These are phyloP conservation scores for Microdon myrmicae DNA, from an alignment of 2,888 invertebrate genomes.

Conservation along the genomic window DNA sequence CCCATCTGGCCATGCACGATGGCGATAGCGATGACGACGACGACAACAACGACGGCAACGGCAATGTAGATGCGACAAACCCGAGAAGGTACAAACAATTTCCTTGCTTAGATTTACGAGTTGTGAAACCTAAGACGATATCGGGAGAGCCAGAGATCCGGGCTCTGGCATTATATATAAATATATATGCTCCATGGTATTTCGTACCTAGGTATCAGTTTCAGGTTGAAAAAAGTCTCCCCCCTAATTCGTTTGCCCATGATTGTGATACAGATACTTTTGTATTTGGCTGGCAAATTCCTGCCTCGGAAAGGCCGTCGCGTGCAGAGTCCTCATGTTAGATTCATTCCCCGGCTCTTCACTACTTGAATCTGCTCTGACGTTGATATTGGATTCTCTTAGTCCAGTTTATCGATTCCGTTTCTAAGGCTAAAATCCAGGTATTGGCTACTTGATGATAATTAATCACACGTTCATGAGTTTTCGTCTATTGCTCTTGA, in stretches of 20 bases:
- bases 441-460: constrained; percentile 5
- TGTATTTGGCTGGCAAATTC: constrained; percentile 28
- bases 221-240: constrained; percentile 32
- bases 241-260: constrained; percentile 19
- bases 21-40: constrained; percentile 12
- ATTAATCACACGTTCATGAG: not conserved
- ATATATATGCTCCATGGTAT: constrained; percentile 50
- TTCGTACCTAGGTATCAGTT: constrained; percentile 45
- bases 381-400: no score
- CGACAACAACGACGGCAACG: constrained; percentile 11
- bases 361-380: no score
- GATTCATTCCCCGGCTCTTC: no score
- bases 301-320: constrained; percentile 29
- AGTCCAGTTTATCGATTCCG: no score
- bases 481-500: constrained; percentile 12
- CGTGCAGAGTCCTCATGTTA: constrained; percentile 29
- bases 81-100: constrained; percentile 43
- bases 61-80: no score
- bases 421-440: no score
- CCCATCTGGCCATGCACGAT: constrained; percentile 19
- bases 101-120: constrained; percentile 47
- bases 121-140: constrained; percentile 45
- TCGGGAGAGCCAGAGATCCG: constrained; percentile 15
- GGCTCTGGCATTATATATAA: constrained; percentile 32
- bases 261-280: constrained; percentile 35